Base-by-base conservation (phyloP, 2,888 invertebrate genomes). In the Galerucella calmariensis region DNA sequence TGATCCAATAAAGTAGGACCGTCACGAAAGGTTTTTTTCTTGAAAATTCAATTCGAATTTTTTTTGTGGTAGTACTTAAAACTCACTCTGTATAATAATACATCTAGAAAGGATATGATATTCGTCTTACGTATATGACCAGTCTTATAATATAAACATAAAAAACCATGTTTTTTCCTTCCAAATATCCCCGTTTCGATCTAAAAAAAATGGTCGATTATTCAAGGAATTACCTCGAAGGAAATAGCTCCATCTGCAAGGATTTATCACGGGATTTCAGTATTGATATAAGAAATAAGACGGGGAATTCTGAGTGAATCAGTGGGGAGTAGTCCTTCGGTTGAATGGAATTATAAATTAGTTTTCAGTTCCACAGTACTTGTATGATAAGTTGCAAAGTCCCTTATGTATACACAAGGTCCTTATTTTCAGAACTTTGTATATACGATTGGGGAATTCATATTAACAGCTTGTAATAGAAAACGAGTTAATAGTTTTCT, bases 331-430 rank as follows among this genome's bases (percentile, higher is more conserved):
- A 58, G 67, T 61, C 59, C 16, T 62, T 69, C 41, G 41, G 79
- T 77, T 81, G 83, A 82, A 83, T 82, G 76, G 82, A 84, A 84
- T 83, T 83, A 83, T 82, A 83, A 82, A 83, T 84, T 83, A 83
- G 82, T 81, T 83, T 79, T 81, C 78, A 80, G 81, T 81, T 82
- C 78, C 77, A 80, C 78, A 79, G 79, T 78, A 79, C 81, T 80
- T 79, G 79, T 67, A 77, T 80, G 83, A 83, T 83, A 83, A 82
- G 81, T 82, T 82, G 79, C 80, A 79, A 79, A 82, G 82, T 81
- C 82, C 78, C 76, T 67, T 58, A 80, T 75, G 80, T 77, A 80
- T 80, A 81, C 79, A 79, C 69, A 80, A 81, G 75, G 79, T 79
- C 72, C 67, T 77, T 79, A 77, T 78, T 70, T 77, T 68, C 67